A percentile compares a stretch with the other conserved stretches of the same genome.
These are phyloP conservation scores for Tipula lateralis DNA, from an alignment of 2,888 invertebrate genomes.

Conservation along the genomic window DNA sequence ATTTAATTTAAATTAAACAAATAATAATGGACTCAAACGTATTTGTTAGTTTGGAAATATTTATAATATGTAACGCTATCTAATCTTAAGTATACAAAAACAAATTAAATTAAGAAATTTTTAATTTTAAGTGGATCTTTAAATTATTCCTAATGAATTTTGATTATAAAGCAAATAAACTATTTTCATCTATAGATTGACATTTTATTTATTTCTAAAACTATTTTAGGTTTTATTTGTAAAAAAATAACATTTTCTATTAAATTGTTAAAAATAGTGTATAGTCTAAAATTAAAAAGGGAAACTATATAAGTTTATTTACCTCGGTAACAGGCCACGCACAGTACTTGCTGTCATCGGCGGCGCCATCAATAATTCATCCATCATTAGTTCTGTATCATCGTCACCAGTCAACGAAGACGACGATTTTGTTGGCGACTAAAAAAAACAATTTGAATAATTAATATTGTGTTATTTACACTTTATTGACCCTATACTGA, in stretches of 20 bases:
- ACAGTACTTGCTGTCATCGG: slow-evolving; percentile 69
- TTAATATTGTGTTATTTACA: not conserved
- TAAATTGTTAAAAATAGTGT: not conserved
- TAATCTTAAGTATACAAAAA: not conserved
- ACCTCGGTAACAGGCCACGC: slow-evolving; percentile 66
- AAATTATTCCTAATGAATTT: not conserved
- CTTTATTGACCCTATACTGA: slow-evolving; percentile 48
- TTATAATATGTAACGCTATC: not conserved
- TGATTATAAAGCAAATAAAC: not conserved
- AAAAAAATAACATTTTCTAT: not conserved
- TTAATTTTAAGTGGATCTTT: not conserved
- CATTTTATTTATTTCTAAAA: not conserved
- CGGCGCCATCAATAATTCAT: slow-evolving; percentile 71
- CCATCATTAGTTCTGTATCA: slow-evolving; percentile 77
- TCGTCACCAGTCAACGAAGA: slow-evolving; percentile 66
- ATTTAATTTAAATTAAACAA: not conserved
- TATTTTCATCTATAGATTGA: not conserved
- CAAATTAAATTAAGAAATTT: not conserved
- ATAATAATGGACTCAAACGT: too few species aligned
- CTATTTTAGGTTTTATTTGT: not conserved
- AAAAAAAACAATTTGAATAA: slow-evolving; percentile 34
- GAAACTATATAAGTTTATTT: slow-evolving; percentile 34
- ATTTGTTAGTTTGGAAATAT: not conserved
- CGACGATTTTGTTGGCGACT: slow-evolving; percentile 61
- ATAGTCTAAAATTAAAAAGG: slow-evolving; percentile 36